Conservation (phyloP, 2,113 vertebrate genomes). For the Nyctibius bracteatus region DNA sequence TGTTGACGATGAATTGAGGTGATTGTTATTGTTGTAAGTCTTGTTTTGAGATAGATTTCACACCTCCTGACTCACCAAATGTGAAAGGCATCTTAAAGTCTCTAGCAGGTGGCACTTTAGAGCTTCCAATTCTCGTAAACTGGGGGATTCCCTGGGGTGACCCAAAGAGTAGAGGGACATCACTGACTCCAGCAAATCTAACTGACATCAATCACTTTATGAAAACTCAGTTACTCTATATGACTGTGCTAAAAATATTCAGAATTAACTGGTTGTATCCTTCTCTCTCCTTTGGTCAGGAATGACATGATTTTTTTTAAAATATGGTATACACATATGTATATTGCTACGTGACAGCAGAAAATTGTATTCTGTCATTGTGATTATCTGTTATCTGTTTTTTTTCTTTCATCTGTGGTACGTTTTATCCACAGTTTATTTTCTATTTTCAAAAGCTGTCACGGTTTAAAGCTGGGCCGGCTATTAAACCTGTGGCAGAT, state of each 20-base stretch:
- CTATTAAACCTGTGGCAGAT: too few relatives aligned
- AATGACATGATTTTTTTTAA: neutral
- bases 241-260: neutral
- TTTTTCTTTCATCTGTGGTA: neutral
- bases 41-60: neutral
- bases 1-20: neutral
- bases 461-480: too few relatives aligned
- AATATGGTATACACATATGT: rapidly evolving
- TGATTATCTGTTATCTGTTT: neutral
- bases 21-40: neutral
- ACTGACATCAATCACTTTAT: neutral
- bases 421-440: neutral
- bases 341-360: neutral
- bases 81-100: neutral
- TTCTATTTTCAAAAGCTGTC: neutral
- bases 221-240: neutral
- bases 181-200: neutral
- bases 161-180: neutral
- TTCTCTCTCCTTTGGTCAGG: neutral
- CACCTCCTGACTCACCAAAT: neutral
- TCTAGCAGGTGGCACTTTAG: neutral
- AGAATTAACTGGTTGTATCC: neutral
- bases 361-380: neutral
- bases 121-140: neutral
- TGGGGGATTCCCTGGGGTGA: neutral